Evolutionary conservation across 2,113 vertebrate species (phyloP).

Genomic region (Telmatochromis sp.): DNA sequence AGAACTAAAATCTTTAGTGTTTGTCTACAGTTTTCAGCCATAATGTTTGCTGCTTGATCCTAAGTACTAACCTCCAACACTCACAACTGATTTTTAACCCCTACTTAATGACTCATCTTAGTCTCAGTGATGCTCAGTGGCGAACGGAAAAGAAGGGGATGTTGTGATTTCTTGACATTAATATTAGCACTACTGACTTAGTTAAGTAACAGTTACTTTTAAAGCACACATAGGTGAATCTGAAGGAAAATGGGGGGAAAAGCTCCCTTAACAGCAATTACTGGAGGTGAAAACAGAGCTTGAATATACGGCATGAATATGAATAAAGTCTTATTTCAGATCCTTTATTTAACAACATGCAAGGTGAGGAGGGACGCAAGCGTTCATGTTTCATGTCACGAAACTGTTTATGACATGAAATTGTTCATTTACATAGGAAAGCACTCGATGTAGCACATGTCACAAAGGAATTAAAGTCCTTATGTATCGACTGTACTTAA

Average conservation of each 20-base stretch:
- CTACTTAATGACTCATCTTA: background rate
- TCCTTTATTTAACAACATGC: background rate
- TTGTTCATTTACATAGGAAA: constrained; percentile 42
- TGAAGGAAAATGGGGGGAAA: accelerated
- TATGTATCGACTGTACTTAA: constrained; percentile 55
- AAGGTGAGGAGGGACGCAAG: constrained; percentile 4
- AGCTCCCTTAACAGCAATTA: background rate
- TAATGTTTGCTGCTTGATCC: background rate
- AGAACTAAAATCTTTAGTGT: background rate
- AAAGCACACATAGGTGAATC: background rate
- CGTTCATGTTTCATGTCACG: constrained; percentile 23
- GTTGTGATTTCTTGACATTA: background rate
- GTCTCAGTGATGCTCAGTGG: background rate
- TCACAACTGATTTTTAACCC: background rate
- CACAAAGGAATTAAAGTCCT: constrained; percentile 38
- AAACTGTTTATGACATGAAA: constrained; percentile 23
- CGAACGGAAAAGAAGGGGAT: background rate
- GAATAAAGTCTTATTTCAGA: background rate
- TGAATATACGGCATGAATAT: background rate
- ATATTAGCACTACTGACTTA: background rate
- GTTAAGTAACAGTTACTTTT: background rate
- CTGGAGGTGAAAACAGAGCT: background rate
- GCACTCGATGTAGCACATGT: constrained; percentile 34
- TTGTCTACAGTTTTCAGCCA: background rate
- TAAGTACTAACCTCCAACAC: background rate